These are phyloP conservation scores for Hemicordylus capensis DNA, from an alignment of 2,113 vertebrate genomes.

Conservation along the genomic window DNA sequence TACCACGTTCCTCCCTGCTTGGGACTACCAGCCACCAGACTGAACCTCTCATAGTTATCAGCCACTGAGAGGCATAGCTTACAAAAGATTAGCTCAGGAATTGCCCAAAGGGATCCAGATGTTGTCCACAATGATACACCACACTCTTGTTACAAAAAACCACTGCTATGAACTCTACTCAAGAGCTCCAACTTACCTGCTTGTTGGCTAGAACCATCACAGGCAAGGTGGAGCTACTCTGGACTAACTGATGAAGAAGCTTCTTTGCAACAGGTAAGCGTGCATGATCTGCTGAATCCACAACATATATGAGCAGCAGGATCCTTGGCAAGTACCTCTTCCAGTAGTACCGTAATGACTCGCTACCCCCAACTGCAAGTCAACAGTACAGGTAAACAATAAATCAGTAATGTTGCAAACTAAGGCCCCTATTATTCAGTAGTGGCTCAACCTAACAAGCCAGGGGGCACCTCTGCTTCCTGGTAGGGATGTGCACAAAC, in stretches of 20 bases:
- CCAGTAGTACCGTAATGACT: constrained; percentile 87
- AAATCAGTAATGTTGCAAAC: neutral
- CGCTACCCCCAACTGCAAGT: constrained; percentile 87
- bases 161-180: neutral
- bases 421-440: neutral
- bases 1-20: no score
- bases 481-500: no score
- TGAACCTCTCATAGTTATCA: constrained; percentile 1
- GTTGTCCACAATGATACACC: neutral
- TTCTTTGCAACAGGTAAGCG: constrained; percentile 85
- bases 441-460: no score
- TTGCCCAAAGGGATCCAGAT: neutral
- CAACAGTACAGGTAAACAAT: constrained; percentile 34
- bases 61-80: neutral
- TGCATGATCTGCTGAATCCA: constrained; percentile 84
- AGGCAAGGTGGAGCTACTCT: constrained; percentile 79
- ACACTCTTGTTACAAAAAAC: neutral
- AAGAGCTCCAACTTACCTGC: constrained; percentile 83
- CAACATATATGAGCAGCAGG: constrained; percentile 87
- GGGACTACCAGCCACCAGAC: neutral
- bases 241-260: constrained; percentile 85
- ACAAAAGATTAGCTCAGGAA: neutral
- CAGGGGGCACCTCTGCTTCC: no score
- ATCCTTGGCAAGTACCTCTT: constrained; percentile 83
- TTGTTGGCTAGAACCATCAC: constrained; percentile 94